phyloP scores from a whole-genome alignment of 2,888 invertebrate species.

The Girardia tigrina region DNA sequence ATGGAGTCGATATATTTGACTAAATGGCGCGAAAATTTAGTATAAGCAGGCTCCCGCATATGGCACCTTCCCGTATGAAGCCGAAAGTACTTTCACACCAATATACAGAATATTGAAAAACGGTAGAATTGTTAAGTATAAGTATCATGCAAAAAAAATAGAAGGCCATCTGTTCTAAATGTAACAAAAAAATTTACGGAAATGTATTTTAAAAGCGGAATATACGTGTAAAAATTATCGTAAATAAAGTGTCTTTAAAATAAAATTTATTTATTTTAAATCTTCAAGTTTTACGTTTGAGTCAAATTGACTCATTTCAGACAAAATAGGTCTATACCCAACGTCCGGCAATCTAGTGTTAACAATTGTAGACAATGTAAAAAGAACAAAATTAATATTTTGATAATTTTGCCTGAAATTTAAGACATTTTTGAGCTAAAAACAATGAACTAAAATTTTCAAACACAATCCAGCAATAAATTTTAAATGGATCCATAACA shows the following conservation, averaged over 20 bases:
- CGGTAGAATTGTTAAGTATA: neutral
- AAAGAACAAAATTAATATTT: no score
- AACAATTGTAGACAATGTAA: no score
- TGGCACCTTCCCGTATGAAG: neutral
- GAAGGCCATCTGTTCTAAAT: neutral
- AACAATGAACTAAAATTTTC: no score
- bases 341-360: neutral
- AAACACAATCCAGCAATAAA: no score
- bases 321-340: neutral
- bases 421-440: no score
- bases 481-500: no score
- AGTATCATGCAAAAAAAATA: neutral
- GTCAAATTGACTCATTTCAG: conserved; percentile 15
- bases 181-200: neutral
- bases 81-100: neutral
- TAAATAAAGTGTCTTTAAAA: neutral
- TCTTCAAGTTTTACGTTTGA: neutral
- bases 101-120: conserved; percentile 4
- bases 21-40: conserved; percentile 3
- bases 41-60: neutral
- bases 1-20: neutral
- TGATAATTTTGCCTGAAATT: no score
- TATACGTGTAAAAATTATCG: neutral
- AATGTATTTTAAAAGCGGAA: neutral
- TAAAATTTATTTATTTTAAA: neutral